Base-by-base conservation (phyloP, 2,113 vertebrate genomes). In the Cichladusa arquata region DNA sequence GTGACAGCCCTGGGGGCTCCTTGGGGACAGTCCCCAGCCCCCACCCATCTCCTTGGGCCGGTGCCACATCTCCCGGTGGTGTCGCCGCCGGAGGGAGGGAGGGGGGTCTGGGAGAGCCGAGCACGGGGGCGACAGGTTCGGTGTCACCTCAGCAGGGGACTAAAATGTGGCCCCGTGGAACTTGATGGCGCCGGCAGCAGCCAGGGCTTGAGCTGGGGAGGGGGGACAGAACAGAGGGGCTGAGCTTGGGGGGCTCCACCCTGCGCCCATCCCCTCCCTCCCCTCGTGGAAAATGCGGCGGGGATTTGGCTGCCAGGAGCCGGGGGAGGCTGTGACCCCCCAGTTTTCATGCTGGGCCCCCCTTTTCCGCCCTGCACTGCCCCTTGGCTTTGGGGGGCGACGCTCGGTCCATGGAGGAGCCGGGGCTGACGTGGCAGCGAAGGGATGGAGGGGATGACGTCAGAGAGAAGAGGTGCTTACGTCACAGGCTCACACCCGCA, bases 401-500 rank as follows among this genome's bases (percentile, higher is more conserved):
- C 50, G 7, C 45, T 82, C 51, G 81, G 85, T 96, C 95, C 94
- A 94, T 87, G 67, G 88, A 92, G 90, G 66, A 92, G 87, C 42
- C 8, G 23, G 71, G 69, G 93, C 86, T 96, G 93, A 95, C 88
- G 65, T 90, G 93, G 48, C 77, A 82, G 95, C 76, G 79, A 2
- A 31, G 40, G 62, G 47, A 24, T 16, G 54, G 42, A 47, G 56
- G 93, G 92, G 92, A 95, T 85, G 95, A 88, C 50, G 92, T 85
- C 98, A 76, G 93, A 96, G 95, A 94, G 94, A 97, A 97, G 97
- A 94, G 77, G 90, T 98, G 96, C 99, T 99, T 98, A 99, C 99
- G 98, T 99, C 97, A 95, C 67, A 50, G 96, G 96, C 97, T 99
- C 98, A 99, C 98, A 98, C 99, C 98, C 98, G 98, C 99, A 99